Base-by-base conservation (phyloP, 1,140 invertebrate genomes). In the Dendrolimus kikuchii region DNA sequence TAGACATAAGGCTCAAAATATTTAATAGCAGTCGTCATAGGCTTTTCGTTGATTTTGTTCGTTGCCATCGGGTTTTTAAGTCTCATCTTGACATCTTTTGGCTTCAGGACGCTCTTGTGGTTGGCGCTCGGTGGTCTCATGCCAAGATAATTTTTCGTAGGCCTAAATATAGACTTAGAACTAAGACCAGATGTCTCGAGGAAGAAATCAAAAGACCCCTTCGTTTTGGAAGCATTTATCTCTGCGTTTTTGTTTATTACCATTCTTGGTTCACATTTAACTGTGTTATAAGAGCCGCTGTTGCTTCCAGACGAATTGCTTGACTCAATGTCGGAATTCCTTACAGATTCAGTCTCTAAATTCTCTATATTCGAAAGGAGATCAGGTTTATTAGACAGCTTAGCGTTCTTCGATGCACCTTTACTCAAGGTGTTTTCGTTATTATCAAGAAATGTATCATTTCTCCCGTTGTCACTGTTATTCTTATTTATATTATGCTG, bases 111-210 rank as follows among this genome's bases (percentile, higher is more conserved):
- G 61, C 88, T 92, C 62, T 93, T 93, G 68, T 94, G 93, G 76
- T 94, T 94, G 64, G 91, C 93, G 55, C 92, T 89, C 41, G 93
- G 85, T 9, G 87, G 87, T 59, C 87, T 76, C 60, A 76, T 49
- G 40, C 71, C 73, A 9, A 81, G 40, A 50, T 79, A 82, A 49
- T 66, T 71, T 59, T 92, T 89, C 46, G 90, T 91, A 0, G 93
- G 92, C 4, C 92, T 93, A 57, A 94, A 88, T 62, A 95, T 93
- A 5, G 93, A 94, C 77, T 95, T 95, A 57, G 93, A 93, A 82
- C 93, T 94, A 43, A 95, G 89, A 48, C 94, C 94, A 54, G 93
- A 94, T 36, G 92, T 91, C 71, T 95, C 94, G 10, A 95, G 78
- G 65, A 95, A 95, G 68, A 92, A 91, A 76, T 94, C 93, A 58